Evolutionary conservation across 1,140 invertebrate genomes (phyloP), one percentile per base, ranked within the genome.

Genomic region (Bombus sibiricus): DNA sequence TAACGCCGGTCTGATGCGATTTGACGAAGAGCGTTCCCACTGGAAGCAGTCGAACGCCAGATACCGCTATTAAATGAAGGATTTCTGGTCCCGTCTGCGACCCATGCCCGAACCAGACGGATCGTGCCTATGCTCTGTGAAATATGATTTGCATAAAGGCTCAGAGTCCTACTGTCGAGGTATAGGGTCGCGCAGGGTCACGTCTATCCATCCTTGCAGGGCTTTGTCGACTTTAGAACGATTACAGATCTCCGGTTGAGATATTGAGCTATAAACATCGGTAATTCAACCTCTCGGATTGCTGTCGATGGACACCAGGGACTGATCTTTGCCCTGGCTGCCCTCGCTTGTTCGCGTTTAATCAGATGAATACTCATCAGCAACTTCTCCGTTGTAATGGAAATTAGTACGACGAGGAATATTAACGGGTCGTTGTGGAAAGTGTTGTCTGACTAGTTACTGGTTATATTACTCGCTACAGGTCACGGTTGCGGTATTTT

Each of bases 61-160:
- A 85, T 81, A 84, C 69, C 64, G 68, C 74, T 82, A 89, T 91
- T 91, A 91, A 91, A 91, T 80, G 86, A 91, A 86, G 83, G 88
- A 91, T 91, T 80, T 81, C 81, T n/a, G 34, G 22, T 10, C 10
- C 32, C 47, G 25, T 13, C 2, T 66, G 3, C 18, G 62, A 39
- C 74, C 59, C 68, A 10, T 39, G n/a, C 22, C 18, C 37, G 15
- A 62, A 62, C 1, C 75, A 32, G 53, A 39, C 75, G 75, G 85
- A 57, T 43, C 68, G 43, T 89, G 82, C 64, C 75, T 69, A 78
- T 22, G 64, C 22, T 32, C 71, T 75, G 85, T 90, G 83, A 92
- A 88, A 85, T 89, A 86, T 76, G 79, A 89, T 91, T 92, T 91
- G 86, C 91, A 91, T 90, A 88, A 86, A 86, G 84, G 69, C 39